Percentiles rank a stretch among this genome's conserved stretches.
These are phyloP conservation scores for Oncorhynchus keta DNA, from an alignment of 2,113 vertebrate species.

Conservation along the genomic window DNA sequence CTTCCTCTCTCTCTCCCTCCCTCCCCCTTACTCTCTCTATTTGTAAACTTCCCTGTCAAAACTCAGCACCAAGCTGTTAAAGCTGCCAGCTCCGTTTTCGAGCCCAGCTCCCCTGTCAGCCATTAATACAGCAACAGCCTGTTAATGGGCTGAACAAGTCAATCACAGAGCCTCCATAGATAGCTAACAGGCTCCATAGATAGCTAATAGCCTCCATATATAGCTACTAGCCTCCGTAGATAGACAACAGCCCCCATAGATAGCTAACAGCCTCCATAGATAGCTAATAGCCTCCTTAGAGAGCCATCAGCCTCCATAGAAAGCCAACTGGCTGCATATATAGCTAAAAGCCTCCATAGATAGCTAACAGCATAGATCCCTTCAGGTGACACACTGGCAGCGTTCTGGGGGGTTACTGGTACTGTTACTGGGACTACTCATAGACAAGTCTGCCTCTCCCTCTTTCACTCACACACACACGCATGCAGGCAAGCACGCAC, in stretches of 20 bases:
- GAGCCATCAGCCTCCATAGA: too few relatives aligned
- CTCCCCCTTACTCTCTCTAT: conserved; percentile 40
- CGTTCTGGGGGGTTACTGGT: conserved; percentile 29
- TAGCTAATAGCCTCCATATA: too few relatives aligned
- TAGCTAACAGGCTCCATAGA: too few relatives aligned
- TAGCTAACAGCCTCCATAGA: too few relatives aligned
- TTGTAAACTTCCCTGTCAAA: conserved; percentile 82
- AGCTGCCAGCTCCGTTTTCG: conserved; percentile 78
- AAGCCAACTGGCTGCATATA: too few relatives aligned
- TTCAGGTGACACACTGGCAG: conserved; percentile 77
- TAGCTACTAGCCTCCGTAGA: too few relatives aligned
- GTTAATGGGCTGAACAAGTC: conserved; percentile 86
- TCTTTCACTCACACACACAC: neutral
- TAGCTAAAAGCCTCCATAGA: too few relatives aligned
- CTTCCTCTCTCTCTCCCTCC: conserved; percentile 16
- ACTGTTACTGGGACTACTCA: conserved; percentile 49
- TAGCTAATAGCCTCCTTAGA: too few relatives aligned
- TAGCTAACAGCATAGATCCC: conserved; percentile 27
- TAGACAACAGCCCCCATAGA: too few relatives aligned
- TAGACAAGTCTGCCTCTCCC: conserved; percentile 17
- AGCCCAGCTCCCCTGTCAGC: conserved; percentile 79
- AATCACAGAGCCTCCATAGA: conserved; percentile 67
- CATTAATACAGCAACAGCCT: conserved; percentile 86
- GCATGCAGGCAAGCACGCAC: conserved; percentile 3
- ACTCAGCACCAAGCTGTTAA: conserved; percentile 82